phyloP scores from a whole-genome alignment of 2,888 invertebrate species.

The Trissonchulus sp. region DNA sequence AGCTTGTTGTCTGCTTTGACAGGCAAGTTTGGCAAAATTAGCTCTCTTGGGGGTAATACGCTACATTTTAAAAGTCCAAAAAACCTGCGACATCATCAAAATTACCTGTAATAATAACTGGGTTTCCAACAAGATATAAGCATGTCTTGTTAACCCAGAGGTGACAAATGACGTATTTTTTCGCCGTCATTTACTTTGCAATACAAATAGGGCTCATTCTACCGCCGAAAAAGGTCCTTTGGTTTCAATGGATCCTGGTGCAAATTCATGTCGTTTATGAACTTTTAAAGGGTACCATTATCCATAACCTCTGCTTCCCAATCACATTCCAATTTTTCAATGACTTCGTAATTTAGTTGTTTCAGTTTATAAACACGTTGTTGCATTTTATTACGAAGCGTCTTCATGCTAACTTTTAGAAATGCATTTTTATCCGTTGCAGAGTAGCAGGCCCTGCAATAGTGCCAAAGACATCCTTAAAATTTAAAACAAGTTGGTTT shows the following conservation, averaged over 20 bases:
- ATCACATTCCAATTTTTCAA: slow-evolving; percentile 41
- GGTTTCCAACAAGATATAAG: slow-evolving; percentile 37
- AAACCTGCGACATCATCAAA: slow-evolving; percentile 1
- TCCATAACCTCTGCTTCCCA: too few species aligned
- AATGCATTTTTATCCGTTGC: not conserved
- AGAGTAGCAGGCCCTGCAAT: slow-evolving; percentile 32
- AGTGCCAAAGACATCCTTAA: slow-evolving; percentile 39
- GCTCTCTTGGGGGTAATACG: slow-evolving; percentile 41
- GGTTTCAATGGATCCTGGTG: too few species aligned
- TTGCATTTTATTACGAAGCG: not conserved
- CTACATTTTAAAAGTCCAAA: slow-evolving; percentile 43
- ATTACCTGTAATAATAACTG: slow-evolving; percentile 28
- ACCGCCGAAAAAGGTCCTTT: slow-evolving; percentile 46
- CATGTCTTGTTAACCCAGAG: slow-evolving; percentile 42
- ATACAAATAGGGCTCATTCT: slow-evolving; percentile 42
- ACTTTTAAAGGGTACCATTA: too few species aligned
- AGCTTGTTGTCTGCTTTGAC: slow-evolving; percentile 39
- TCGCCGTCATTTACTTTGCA: slow-evolving; percentile 36
- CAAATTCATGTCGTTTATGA: too few species aligned
- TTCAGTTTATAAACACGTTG: not conserved
- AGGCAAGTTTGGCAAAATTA: slow-evolving; percentile 45
- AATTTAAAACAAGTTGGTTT: too few species aligned
- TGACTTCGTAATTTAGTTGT: slow-evolving; percentile 33
- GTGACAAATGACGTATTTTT: slow-evolving; percentile 42
- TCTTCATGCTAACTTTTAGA: not conserved